A percentile compares a stretch with the other conserved stretches of the same genome.
These are phyloP conservation scores for Haplochromis burtoni DNA, from an alignment of 2,113 vertebrate genomes.

Conservation along the genomic window DNA sequence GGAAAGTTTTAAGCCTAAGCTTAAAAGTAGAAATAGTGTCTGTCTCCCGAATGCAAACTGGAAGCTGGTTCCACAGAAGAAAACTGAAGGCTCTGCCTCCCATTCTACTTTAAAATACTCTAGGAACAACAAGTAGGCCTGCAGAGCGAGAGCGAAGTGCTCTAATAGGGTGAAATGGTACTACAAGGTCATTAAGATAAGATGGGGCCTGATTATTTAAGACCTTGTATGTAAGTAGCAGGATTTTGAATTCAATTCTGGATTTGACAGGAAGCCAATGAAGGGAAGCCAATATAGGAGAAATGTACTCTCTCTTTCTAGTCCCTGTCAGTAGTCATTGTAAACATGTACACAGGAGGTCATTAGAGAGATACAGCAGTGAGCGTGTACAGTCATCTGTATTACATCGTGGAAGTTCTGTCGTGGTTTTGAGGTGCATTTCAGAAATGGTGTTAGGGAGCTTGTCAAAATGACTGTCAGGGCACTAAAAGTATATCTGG, in stretches of 20 bases:
- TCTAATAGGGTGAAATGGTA: background rate
- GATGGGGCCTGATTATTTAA: background rate
- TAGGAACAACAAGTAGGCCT: background rate
- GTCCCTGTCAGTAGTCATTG: background rate
- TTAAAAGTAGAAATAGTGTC: background rate
- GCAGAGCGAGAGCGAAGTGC: accelerated
- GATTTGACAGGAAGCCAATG: background rate
- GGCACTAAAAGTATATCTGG: background rate
- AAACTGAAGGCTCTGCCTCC: background rate
- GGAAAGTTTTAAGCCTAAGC: background rate
- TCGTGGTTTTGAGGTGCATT: background rate
- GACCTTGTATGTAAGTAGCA: background rate
- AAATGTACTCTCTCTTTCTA: background rate
- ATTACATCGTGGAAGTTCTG: background rate
- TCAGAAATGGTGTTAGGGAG: background rate
- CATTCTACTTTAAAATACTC: background rate
- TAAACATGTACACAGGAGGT: background rate
- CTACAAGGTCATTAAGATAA: background rate
- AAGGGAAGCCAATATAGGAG: background rate
- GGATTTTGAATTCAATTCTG: background rate
- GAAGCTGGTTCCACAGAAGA: background rate
- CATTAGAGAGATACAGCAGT: background rate
- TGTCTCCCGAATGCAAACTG: background rate
- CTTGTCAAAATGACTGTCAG: background rate
- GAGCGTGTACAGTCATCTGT: background rate